A percentile compares a stretch with the other conserved stretches of the same genome.
Conservation (phyloP, 2,113 vertebrate species). For the Percopsis transmontana region DNA sequence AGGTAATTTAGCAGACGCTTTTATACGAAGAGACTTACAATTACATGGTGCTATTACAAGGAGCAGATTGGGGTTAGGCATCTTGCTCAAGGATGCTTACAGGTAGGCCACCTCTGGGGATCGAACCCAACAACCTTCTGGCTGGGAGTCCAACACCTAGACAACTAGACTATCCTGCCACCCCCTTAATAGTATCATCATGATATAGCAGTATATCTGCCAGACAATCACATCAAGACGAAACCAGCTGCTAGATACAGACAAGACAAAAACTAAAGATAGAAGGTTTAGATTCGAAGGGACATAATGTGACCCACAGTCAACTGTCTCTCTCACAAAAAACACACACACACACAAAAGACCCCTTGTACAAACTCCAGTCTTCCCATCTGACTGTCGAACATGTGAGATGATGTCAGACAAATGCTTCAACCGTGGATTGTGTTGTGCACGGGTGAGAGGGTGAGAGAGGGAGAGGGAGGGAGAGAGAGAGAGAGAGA, state of each 20-base stretch:
- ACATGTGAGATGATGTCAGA: slow-evolving; percentile 68
- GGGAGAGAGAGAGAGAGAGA: neutral
- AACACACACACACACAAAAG: slow-evolving; percentile 45
- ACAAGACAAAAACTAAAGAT: neutral
- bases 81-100: too few relatives aligned
- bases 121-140: too few relatives aligned
- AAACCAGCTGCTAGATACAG: neutral
- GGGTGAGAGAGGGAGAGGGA: slow-evolving; percentile 5
- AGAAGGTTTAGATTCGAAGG: slow-evolving; percentile 29
- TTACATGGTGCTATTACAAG: too few relatives aligned
- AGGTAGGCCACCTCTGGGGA: too few relatives aligned
- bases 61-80: too few relatives aligned
- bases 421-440: slow-evolving; percentile 28
- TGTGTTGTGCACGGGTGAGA: slow-evolving; percentile 15
- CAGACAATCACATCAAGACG: too few relatives aligned
- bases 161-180: too few relatives aligned
- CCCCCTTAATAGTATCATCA: too few relatives aligned
- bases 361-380: slow-evolving; percentile 57
- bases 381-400: slow-evolving; percentile 56
- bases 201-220: too few relatives aligned
- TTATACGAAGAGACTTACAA: too few relatives aligned
- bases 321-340: slow-evolving; percentile 7
- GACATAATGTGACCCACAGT: slow-evolving; percentile 28
- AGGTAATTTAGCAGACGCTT: too few relatives aligned
- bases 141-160: too few relatives aligned